Evolutionary conservation across 2,797 vertebrate genomes (phyloP).

Genomic region (Cheirogaleus major): DNA sequence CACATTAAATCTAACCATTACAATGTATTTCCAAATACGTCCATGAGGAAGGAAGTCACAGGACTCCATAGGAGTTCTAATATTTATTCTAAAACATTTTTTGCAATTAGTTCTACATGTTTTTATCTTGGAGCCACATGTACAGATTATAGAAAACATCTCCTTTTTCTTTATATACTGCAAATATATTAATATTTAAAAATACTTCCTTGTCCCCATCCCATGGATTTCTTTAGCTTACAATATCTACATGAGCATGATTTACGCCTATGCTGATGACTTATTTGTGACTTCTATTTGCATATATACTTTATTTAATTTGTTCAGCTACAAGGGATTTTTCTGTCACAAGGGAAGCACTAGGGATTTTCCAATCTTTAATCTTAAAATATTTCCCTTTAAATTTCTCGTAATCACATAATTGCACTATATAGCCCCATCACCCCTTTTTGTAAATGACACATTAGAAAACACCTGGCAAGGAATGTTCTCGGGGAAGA

Average conservation of each 20-base stretch:
- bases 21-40: background rate
- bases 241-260: background rate
- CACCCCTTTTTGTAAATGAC: constrained; percentile 42
- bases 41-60: background rate
- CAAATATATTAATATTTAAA: background rate
- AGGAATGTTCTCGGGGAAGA: background rate
- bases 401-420: constrained; percentile 64
- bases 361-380: constrained; percentile 74
- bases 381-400: constrained; percentile 64
- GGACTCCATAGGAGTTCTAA: background rate
- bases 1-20: background rate
- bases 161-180: background rate
- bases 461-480: constrained; percentile 61
- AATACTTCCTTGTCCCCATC: background rate
- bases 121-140: background rate
- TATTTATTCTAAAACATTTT: constrained; percentile 1
- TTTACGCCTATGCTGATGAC: background rate
- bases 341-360: constrained; percentile 27
- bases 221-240: background rate
- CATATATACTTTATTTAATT: constrained; percentile 59
- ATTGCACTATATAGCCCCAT: background rate
- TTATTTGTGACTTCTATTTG: constrained; percentile 47
- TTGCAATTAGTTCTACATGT: background rate
- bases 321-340: constrained; percentile 52
- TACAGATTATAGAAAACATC: background rate